These are phyloP conservation scores for Anas platyrhynchos DNA, from an alignment of 2,113 vertebrate genomes.

Conservation along the genomic window DNA sequence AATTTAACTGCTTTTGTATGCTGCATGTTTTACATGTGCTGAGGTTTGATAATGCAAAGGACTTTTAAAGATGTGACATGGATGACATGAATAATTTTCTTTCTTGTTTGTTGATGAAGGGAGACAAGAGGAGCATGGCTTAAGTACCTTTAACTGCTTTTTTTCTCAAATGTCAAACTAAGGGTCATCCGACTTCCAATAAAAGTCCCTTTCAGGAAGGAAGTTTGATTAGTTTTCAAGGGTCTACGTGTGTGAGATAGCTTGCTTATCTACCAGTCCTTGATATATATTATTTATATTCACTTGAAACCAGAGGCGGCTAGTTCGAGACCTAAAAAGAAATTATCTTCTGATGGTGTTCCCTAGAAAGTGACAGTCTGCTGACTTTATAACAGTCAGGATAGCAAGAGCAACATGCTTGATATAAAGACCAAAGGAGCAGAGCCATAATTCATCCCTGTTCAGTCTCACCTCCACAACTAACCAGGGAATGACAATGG, in stretches of 20 bases:
- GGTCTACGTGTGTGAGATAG: not conserved
- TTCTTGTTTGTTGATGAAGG: not conserved
- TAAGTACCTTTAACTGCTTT: not conserved
- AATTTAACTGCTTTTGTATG: not conserved
- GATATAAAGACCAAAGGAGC: not conserved
- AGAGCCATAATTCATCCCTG: not conserved
- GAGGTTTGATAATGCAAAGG: not conserved
- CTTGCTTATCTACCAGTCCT: not conserved
- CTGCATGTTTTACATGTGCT: not conserved
- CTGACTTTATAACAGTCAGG: not conserved
- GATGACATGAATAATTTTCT: not conserved
- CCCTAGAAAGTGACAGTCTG: not conserved
- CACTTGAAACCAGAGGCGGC: not conserved
- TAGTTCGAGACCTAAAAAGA: not conserved
- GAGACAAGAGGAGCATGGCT: not conserved
- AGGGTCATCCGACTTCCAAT: not conserved
- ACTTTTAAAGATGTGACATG: not conserved
- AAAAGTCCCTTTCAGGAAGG: not conserved
- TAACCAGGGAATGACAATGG: not conserved
- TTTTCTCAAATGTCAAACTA: not conserved
- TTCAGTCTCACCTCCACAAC: not conserved
- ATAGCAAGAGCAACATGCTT: not conserved
- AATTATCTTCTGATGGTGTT: not conserved
- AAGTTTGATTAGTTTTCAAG: not conserved
- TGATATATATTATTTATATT: not conserved